Evolutionary conservation across 2,888 invertebrate species (phyloP), one percentile per base, ranked within the genome.

Genomic region (Leptinotarsa haldemani): DNA sequence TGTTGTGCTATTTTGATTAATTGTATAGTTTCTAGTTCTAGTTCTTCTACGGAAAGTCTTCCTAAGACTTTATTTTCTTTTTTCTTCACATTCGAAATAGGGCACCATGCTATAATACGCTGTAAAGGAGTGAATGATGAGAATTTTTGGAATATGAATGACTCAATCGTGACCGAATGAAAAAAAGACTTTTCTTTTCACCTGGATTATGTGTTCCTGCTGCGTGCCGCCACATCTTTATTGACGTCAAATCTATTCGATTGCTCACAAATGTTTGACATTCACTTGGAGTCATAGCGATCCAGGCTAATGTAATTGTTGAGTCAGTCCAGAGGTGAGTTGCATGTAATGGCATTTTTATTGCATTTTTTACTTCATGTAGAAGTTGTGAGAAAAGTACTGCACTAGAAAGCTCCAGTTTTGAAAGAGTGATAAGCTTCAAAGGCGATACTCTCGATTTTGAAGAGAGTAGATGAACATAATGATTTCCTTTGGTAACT

Each of bases 161-260:
- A 53, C 4, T 53, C 12, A 12, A 12, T 12, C 12, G 12, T 0
- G 9, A 53, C 53, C 7, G 20, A 53, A 53, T 53, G 53, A 18
- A 20, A 3, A 1, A 53, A 18, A n/a, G 5, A 53, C 2, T 53
- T 53, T 53, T 18, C 53, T 53, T 20, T 20, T 1, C 75, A 30
- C 76, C 76, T 16, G 77, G 75, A 63, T 76, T 79, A 4, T 78
- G 67, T 13, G 4, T 48, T 15, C 70, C 46, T 1, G 20, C 25
- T 20, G 73, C 70, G 40, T 74, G 73, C 18, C 18, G 1, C 74
- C 73, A 77, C 20, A 53, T 5, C 4, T 53, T 18, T 53, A 5
- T 18, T 20, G 7, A 53, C 3, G 53, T 53, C 18, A 53, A 9
- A n/a, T 53, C 20, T 30, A 53, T 53, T 18, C 53, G 1, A 18